phyloP scores from a whole-genome alignment of 2,888 invertebrate species.

The Drosophila greeni region DNA sequence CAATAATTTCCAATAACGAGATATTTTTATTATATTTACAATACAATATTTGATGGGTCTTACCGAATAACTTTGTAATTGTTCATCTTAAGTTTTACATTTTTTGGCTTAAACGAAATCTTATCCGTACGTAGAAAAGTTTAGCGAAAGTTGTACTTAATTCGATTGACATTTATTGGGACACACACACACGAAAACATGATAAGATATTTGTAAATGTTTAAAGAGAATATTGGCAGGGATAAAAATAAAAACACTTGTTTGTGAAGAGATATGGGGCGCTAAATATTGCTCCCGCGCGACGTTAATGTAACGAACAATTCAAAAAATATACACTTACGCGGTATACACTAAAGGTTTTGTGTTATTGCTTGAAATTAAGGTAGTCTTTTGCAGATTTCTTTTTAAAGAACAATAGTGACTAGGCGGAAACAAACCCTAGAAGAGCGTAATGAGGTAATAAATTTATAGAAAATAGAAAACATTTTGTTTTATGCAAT shows the following conservation, averaged over 20 bases:
- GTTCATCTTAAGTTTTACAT: background rate
- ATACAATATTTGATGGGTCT: background rate
- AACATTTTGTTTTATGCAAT: too few species aligned
- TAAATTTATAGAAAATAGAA: background rate
- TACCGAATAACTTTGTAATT: background rate
- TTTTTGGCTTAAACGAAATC: background rate
- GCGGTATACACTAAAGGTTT: background rate
- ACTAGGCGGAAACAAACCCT: background rate
- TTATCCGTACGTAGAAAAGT: background rate
- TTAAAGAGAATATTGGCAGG: background rate
- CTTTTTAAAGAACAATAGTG: constrained; percentile 1
- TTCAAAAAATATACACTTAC: background rate
- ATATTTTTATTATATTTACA: constrained; percentile 1
- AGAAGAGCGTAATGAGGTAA: background rate
- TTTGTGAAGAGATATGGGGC: background rate
- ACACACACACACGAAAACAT: background rate
- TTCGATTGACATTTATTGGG: background rate
- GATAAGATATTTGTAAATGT: background rate
- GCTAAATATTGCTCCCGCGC: background rate
- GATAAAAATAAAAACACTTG: background rate
- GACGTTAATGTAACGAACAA: constrained; percentile 8
- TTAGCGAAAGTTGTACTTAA: background rate
- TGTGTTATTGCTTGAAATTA: background rate
- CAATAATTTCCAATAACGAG: too few species aligned
- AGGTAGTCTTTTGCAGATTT: background rate